Evolutionary conservation across 2,888 invertebrate species (phyloP).

Genomic region (Tipula vernalis): DNA sequence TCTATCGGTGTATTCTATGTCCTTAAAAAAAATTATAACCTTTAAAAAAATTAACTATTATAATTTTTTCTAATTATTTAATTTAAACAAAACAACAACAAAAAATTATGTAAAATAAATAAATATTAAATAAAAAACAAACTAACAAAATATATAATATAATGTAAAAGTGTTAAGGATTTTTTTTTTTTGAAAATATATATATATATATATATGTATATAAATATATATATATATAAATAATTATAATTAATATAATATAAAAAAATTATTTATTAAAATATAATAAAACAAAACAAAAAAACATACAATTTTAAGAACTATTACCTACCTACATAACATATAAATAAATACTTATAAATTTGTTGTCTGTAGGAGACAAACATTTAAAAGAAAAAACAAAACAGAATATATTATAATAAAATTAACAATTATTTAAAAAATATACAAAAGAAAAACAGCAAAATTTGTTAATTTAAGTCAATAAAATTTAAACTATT

Average conservation of each 20-base stretch:
- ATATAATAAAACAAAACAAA: not conserved
- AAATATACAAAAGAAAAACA: not conserved
- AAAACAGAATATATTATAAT: not conserved
- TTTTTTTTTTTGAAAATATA: not conserved
- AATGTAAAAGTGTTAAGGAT: constrained; percentile 4
- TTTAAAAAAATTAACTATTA: not conserved
- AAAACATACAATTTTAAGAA: not conserved
- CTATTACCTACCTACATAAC: not conserved
- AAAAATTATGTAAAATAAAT: not conserved
- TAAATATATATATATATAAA: not conserved
- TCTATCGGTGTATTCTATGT: not conserved
- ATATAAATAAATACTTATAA: not conserved
- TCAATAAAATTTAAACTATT: not conserved
- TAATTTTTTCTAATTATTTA: not conserved
- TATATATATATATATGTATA: not conserved
- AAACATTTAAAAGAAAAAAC: not conserved
- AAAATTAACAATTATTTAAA: not conserved
- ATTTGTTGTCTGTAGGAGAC: not conserved
- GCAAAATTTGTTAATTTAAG: not conserved
- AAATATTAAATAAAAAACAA: not conserved
- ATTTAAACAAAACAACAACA: not conserved
- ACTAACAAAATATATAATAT: not conserved
- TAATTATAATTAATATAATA: not conserved
- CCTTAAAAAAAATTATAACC: not conserved
- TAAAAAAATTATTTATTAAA: not conserved